Percentiles rank a stretch among this genome's conserved stretches.
phyloP scores from a whole-genome alignment of 1,140 invertebrate species.

The Hylaeus volcanicus region DNA sequence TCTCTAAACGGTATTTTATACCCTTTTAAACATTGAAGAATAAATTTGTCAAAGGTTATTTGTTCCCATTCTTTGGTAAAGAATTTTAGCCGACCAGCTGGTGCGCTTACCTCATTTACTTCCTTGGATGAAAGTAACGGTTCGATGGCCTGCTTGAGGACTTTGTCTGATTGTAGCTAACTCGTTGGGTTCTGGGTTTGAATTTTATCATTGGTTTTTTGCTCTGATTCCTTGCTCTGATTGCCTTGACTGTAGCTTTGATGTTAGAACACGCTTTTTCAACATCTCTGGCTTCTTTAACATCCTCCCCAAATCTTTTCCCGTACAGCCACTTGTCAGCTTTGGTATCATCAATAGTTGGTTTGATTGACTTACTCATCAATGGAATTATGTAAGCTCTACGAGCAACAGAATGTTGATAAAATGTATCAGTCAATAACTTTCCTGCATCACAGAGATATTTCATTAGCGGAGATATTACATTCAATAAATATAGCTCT shows the following conservation, averaged over 20 bases:
- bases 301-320: background rate
- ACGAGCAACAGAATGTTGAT: constrained; percentile 19
- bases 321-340: constrained; percentile 23
- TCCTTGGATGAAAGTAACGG: too few relatives aligned
- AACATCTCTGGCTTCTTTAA: constrained; percentile 20
- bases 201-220: background rate
- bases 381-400: constrained; percentile 16
- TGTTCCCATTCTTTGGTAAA: too few relatives aligned
- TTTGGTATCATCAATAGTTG: background rate
- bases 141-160: too few relatives aligned
- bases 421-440: constrained; percentile 11
- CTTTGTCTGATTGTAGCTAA: too few relatives aligned
- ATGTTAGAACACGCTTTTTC: background rate
- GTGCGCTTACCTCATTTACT: too few relatives aligned
- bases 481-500: constrained; percentile 39
- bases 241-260: background rate
- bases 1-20: background rate
- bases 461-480: background rate
- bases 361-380: constrained; percentile 5
- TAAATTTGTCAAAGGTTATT: background rate
- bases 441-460: constrained; percentile 18
- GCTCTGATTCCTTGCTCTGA: background rate
- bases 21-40: background rate
- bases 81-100: too few relatives aligned
- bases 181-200: background rate